Evolutionary conservation across 2,797 vertebrate genomes (phyloP).

Genomic region (Crocidura indochinensis): DNA sequence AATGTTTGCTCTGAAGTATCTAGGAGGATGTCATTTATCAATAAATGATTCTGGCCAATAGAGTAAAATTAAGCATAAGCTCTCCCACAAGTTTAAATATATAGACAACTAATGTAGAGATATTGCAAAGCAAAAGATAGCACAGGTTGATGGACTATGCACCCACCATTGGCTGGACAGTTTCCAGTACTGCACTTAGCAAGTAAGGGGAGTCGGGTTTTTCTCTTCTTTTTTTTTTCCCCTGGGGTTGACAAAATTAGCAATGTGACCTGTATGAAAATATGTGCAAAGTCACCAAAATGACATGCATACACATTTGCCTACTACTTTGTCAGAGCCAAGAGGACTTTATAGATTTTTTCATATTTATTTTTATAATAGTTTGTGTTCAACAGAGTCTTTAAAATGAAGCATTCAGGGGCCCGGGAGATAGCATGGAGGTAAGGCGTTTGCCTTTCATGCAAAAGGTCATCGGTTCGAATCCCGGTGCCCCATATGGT

Average conservation of each 20-base stretch:
- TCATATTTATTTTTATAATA: constrained; percentile 83
- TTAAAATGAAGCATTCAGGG: constrained; percentile 85
- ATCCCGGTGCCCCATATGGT: too few relatives aligned
- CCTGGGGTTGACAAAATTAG: constrained; percentile 54
- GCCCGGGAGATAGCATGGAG: too few relatives aligned
- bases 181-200: constrained; percentile 69
- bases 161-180: not conserved
- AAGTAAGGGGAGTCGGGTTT: not conserved
- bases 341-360: constrained; percentile 79
- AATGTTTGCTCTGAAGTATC: not conserved
- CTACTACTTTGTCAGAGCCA: constrained; percentile 78
- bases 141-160: not conserved
- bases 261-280: constrained; percentile 64
- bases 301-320: constrained; percentile 16
- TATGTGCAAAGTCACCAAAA: constrained; percentile 67
- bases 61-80: constrained; percentile 27
- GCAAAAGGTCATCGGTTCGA: too few relatives aligned
- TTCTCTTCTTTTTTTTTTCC: constrained; percentile 34
- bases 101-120: constrained; percentile 1
- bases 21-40: constrained; percentile 1
- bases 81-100: constrained; percentile 35
- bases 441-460: too few relatives aligned
- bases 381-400: constrained; percentile 85
- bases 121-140: constrained; percentile 45
- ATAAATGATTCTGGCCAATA: not conserved